Base-by-base conservation (phyloP, 2,888 invertebrate genomes). In the Rhopalosiphum nymphaeae region DNA sequence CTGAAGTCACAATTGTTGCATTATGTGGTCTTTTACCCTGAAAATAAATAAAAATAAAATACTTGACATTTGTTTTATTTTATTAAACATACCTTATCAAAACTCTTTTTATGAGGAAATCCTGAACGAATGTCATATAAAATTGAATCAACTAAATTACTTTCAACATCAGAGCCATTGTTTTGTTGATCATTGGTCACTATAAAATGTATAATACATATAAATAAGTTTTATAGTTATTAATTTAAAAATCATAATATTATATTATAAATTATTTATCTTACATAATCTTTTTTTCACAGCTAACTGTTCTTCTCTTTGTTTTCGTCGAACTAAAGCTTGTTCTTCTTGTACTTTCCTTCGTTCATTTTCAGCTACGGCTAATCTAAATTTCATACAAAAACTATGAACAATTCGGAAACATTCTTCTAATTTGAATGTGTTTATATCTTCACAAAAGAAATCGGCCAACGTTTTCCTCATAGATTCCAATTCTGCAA, bases 391-490 rank as follows among this genome's bases (percentile, higher is more conserved):
- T 96, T 98, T 98, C 95, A 97, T 97, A 96, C 98, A 98, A 96
- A 99, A 99, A 89, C 97, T 97, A 95, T 98, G 98, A 95, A 99
- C 97, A 95, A 98, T 98, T 96, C 98, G 97, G 95, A 99, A 98
- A 95, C 99, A 99, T 96, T 99, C 99, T 96, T 99, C 99, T 85
- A 99, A 96, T 96, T 98, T 98, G 96, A 99, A 99, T 0, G 98
- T 97, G 92, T 97, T 97, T 0, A 97, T 97, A 95, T 99, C 99
- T 96, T 99, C 99, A 96, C 99, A 99, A 96, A 99, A 99, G 96
- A 99, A 99, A 92, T 98, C 98, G 0, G 98, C 97, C 84, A 99
- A 96, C 95, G 98, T 97, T 95, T 97, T 97, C 57, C 98, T 97
- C 94, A 98, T 97, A 42, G 97, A 96, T 95, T 98, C 98, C 44